Conservation (phyloP, 2,888 invertebrate species). For the Euplagia quadripunctaria region DNA sequence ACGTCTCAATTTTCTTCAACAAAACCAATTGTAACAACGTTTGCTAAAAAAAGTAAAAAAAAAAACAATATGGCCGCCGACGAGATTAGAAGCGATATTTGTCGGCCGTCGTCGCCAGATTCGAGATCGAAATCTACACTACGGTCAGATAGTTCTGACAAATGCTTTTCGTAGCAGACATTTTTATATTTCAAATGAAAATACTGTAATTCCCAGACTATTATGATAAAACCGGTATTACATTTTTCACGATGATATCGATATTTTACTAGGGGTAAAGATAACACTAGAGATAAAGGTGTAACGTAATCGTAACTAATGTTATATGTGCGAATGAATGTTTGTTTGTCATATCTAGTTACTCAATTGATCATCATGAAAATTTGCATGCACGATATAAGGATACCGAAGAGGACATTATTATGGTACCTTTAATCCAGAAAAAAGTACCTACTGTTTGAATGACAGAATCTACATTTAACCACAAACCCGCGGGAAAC, state of each 20-base stretch:
- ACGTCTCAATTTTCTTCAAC: constrained; percentile 5
- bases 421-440: too few species aligned
- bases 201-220: neutral
- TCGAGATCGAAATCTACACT: constrained; percentile 47
- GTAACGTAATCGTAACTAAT: too few species aligned
- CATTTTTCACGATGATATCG: neutral
- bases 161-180: neutral
- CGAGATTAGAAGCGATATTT: constrained; percentile 39
- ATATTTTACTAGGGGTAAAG: too few species aligned
- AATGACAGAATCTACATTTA: neutral
- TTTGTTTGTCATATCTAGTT: neutral
- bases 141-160: constrained; percentile 40
- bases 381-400: neutral
- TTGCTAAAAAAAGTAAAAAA: constrained; percentile 5
- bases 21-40: constrained; percentile 17
- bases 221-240: neutral
- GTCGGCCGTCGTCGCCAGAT: constrained; percentile 43
- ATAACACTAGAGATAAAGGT: too few species aligned
- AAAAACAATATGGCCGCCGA: constrained; percentile 24
- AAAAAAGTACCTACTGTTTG: too few species aligned
- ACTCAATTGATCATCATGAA: neutral
- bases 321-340: too few species aligned
- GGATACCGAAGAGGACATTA: neutral
- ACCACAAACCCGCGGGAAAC: too few species aligned
- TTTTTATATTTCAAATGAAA: constrained; percentile 12